Base-by-base conservation (phyloP, 2,113 vertebrate genomes). In the Ranitomeya variabilis region DNA sequence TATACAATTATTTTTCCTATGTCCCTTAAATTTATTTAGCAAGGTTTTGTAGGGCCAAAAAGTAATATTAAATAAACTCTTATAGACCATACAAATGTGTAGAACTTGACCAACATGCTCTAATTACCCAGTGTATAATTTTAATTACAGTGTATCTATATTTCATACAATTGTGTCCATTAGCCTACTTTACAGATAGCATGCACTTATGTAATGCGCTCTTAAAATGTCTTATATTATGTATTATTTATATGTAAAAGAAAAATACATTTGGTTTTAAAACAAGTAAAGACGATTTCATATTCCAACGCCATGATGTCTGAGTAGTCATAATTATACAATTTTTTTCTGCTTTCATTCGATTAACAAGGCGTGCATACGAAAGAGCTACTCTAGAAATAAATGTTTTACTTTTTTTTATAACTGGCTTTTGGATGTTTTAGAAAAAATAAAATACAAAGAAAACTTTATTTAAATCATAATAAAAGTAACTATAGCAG, bases 151-250 rank as follows among this genome's bases (percentile, higher is more conserved):
- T 64, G 31, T 52, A 83, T 83, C 16, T 83, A 54, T 67, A 83
- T 83, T 83, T 83, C 21, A 52, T 66, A 83, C 66, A 83, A 67
- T 83, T 51, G 66, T 83, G 51, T 45, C 81, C 31, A 67, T 83
- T 83, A 83, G 14, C 62, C 60, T 83, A 66, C 31, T 64, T 66
- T 26, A 13, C 19, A 57, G 77, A 6, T n/a, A 7, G 77, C 54
- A 23, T 2, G 8, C 21, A 55, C 71, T 55, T 15, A 80, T 55
- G 77, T 80, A 80, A 55, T 57, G 54, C 23, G 55, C 78, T 80
- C 26, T 57, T 80, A 23, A 80, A 57, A 80, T 14, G 15, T 59
- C 26, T 15, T 23, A 59, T 4, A 31, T 11, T 57, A 80, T 54
- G 21, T 80, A 55, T 55, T 80, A 80, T 57, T 80, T 15, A 80